Evolutionary conservation across 2,888 invertebrate genomes (phyloP).

Genomic region (Yponomeuta plumbellus): DNA sequence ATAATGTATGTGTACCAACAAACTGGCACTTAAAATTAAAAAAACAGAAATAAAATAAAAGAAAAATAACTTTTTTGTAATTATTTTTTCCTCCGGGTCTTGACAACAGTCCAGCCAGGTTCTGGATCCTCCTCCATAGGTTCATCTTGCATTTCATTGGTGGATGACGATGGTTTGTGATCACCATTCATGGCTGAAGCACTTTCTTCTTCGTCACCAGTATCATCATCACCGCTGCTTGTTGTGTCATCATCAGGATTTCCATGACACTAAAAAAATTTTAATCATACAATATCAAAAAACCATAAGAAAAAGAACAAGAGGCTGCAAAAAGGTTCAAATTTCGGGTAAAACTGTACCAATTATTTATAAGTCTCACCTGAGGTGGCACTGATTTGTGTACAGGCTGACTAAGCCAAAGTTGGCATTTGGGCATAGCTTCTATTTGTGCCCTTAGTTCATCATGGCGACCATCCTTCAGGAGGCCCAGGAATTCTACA

Average conservation of each 20-base stretch:
- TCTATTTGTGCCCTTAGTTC: constrained; percentile 75
- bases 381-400: constrained; percentile 57
- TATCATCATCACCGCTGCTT: constrained; percentile 58
- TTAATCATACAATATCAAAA: neutral
- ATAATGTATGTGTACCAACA: neutral
- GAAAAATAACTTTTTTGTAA: constrained; percentile 10
- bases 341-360: too few relatives aligned
- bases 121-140: constrained; percentile 73
- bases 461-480: constrained; percentile 73
- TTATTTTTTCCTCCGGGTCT: constrained; percentile 70
- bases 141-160: constrained; percentile 33
- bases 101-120: constrained; percentile 82
- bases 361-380: constrained; percentile 34
- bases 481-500: constrained; percentile 71
- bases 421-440: constrained; percentile 76
- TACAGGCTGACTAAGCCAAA: constrained; percentile 74
- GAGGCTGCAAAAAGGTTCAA: neutral
- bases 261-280: constrained; percentile 53
- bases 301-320: neutral
- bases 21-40: neutral
- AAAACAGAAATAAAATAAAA: neutral
- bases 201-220: constrained; percentile 47
- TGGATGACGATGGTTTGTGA: constrained; percentile 28
- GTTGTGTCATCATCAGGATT: constrained; percentile 69
- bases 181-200: constrained; percentile 36